Conservation (phyloP, 1,140 invertebrate species). For the Ceratina calcarata region DNA sequence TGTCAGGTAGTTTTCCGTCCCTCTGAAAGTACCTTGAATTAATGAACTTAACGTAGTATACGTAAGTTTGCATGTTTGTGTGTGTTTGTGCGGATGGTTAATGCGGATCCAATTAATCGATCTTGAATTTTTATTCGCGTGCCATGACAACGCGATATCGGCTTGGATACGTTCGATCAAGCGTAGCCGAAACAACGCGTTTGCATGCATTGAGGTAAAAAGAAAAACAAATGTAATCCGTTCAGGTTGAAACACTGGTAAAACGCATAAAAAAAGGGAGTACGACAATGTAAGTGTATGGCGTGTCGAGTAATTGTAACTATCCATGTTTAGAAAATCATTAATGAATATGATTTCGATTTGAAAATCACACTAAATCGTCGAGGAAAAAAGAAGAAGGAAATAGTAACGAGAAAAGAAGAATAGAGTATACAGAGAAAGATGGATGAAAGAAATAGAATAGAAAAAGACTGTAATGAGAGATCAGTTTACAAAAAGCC, state of each 20-base stretch:
- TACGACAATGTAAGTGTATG: background rate
- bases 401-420: background rate
- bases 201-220: conserved; percentile 10
- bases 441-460: conserved; percentile 1
- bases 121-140: conserved; percentile 2
- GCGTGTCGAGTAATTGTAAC: background rate
- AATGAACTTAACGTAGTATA: background rate
- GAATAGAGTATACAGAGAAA: background rate
- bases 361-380: conserved; percentile 7
- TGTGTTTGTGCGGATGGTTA: background rate
- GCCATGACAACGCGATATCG: conserved; percentile 14
- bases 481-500: conserved; percentile 32
- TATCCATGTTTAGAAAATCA: background rate
- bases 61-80: background rate
- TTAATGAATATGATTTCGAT: background rate
- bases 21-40: conserved; percentile 12
- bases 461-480: conserved; percentile 26
- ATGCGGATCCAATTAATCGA: conserved; percentile 11
- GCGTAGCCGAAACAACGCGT: conserved; percentile 22
- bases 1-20: conserved; percentile 3
- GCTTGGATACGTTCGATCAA: conserved; percentile 28
- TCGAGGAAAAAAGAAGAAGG: background rate
- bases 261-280: background rate
- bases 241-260: background rate
- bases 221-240: background rate